Evolutionary conservation across 2,113 vertebrate genomes (phyloP), one percentile per base, ranked within the genome.

Genomic region (Plecotus auritus): DNA sequence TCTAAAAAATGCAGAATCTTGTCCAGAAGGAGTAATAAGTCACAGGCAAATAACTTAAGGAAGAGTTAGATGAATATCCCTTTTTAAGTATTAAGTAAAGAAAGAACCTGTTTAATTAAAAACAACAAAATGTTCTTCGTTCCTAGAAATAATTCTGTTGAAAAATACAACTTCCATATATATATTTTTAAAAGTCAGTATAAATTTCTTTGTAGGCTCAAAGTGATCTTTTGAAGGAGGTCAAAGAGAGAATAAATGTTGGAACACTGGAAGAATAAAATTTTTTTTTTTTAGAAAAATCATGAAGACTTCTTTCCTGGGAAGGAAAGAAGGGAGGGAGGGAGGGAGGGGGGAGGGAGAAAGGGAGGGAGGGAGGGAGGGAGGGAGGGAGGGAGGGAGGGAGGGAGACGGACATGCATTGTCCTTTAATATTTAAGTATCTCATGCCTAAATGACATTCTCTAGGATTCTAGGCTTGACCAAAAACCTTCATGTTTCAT

Each of bases 1-100:
- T 64, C 54, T 84, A n/a, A 77, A 74, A 96, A 90, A 45, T 88
- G 85, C 83, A 94, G 78, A 92, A 37, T 90, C n/a, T 22, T 81
- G 67, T 91, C 69, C 59, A 85, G 45, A 88, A 89, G 70, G 59
- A 51, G 28, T 76, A 93, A 86, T 64, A 92, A 93, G 82, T 96
- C 93, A 89, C 49, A 86, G 72, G 42, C 84, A 84, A 88, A 88
- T 81, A 72, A 92, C 91, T 88, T 90, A 74, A 4, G 22, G 45
- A 90, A 86, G 28, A 77, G 20, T 85, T 86, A 82, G 32, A 54
- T 56, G 26, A 16, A 17, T 12, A 81, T 56, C 35, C 37, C 54
- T 92, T 74, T 88, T 82, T n/a, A 91, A 81, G 59, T 23, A 18
- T 45, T 45, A 74, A 93, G 42, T 77, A 85, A 93, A 84, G 70